Percentiles rank a stretch among this genome's conserved stretches.
phyloP scores from a whole-genome alignment of 2,888 invertebrate species.

The Ormia ochracea region DNA sequence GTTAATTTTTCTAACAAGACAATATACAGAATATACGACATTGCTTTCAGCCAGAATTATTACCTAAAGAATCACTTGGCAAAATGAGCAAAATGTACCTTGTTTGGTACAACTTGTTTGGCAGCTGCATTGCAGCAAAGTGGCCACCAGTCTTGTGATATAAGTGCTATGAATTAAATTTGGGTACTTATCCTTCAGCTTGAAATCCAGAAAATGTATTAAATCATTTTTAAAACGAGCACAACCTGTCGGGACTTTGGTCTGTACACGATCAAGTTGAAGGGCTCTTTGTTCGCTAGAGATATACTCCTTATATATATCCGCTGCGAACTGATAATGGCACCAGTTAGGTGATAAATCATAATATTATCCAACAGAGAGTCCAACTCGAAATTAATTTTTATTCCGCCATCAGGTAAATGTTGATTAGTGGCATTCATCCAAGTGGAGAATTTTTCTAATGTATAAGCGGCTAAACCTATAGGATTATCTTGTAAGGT shows the following conservation, averaged over 20 bases:
- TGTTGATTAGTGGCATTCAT: constrained; percentile 79
- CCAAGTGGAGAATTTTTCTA: constrained; percentile 90
- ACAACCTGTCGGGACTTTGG: constrained; percentile 84
- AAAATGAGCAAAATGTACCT: too few species aligned
- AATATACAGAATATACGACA: too few species aligned
- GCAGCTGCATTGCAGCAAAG: constrained; percentile 89
- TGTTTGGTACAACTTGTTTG: constrained; percentile 83
- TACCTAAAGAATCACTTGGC: too few species aligned
- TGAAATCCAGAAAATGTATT: constrained; percentile 79
- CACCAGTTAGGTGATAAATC: constrained; percentile 86
- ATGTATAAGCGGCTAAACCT: constrained; percentile 91
- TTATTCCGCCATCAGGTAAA: constrained; percentile 82
- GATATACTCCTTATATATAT: constrained; percentile 82
- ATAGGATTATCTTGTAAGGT: constrained; percentile 80
- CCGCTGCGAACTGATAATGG: constrained; percentile 84
- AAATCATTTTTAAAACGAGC: constrained; percentile 86
- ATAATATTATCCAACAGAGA: constrained; percentile 84
- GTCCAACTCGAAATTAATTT: constrained; percentile 78
- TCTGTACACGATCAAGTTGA: constrained; percentile 79
- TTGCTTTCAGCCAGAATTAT: too few species aligned
- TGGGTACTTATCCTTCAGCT: constrained; percentile 80
- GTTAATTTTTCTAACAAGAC: too few species aligned
- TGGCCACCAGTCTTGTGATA: constrained; percentile 87
- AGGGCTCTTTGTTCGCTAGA: constrained; percentile 65
- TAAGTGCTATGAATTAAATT: constrained; percentile 84